Percentiles rank a stretch among this genome's conserved stretches.
phyloP scores from a whole-genome alignment of 1,140 invertebrate species.

The Papilio glaucus region DNA sequence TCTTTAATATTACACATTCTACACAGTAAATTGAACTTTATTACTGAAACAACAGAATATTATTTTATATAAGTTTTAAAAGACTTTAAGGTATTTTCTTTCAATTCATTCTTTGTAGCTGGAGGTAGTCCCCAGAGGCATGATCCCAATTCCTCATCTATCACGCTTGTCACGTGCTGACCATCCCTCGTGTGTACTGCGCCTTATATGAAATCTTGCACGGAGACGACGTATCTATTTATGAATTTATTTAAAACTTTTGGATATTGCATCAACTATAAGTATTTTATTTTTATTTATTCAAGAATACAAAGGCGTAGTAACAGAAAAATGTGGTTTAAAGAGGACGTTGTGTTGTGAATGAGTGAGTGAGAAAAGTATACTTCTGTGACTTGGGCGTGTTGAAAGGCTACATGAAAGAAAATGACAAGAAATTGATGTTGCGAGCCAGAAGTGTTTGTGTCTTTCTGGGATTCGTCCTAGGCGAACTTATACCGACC shows the following conservation, averaged over 20 bases:
- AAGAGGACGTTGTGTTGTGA: too few species aligned
- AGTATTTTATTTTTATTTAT: not conserved
- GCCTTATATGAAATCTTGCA: constrained; percentile 59
- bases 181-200: constrained; percentile 75
- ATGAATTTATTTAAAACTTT: constrained; percentile 28
- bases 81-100: constrained; percentile 59
- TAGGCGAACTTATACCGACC: too few species aligned
- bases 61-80: constrained; percentile 46
- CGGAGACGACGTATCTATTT: constrained; percentile 34
- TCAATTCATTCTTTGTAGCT: constrained; percentile 52
- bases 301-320: not conserved
- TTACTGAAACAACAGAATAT: constrained; percentile 40
- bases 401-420: too few species aligned
- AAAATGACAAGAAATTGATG: too few species aligned
- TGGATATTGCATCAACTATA: constrained; percentile 4
- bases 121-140: constrained; percentile 71
- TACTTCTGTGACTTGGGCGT: too few species aligned
- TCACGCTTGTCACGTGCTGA: constrained; percentile 79
- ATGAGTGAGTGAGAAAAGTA: too few species aligned
- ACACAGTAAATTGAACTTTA: constrained; percentile 49
- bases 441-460: too few species aligned
- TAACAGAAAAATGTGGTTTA: not conserved
- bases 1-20: constrained; percentile 43
- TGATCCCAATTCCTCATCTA: constrained; percentile 77
- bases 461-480: too few species aligned